Base-by-base conservation (phyloP, 2,888 invertebrate genomes). In the Heliothis peltigera region DNA sequence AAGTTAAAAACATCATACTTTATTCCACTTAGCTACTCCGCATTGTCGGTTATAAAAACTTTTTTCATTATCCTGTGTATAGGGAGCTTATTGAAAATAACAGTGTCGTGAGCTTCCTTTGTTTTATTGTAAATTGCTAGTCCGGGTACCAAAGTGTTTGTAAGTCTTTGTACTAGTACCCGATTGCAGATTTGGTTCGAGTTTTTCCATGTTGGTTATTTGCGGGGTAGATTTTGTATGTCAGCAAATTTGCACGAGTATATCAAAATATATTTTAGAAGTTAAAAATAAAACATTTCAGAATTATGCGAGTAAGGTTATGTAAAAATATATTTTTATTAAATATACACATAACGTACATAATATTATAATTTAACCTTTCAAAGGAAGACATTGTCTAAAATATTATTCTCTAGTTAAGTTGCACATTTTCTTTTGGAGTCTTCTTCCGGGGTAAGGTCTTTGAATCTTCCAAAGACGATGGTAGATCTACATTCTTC, bases 61-160 rank as follows among this genome's bases (percentile, higher is more conserved):
- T 93, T 93, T 93, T 92, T 93, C 93, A 93, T 92, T 92, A 92
- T 88, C 85, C 83, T 82, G 85, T 87, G 82, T 87, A 75, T 75
- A 81, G 86, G 87, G 81, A 87, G 91, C 89, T 92, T 92, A 93
- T 93, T 93, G 93, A 92, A 93, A 92, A 91, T 90, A 92, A 91
- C 90, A 88, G 88, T 90, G 90, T 92, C 91, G 84, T 83, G 70
- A 52, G 51, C 15, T 65, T 79, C 83, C 81, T 86, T 84, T 88
- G 89, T 90, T 91, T 90, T 88, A 88, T 87, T 91, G 87, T 89
- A 87, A 89, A 90, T 87, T 85, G 86, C 85, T 82, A 82, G 69
- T 61, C 61, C 60, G 64, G 75, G 77, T 69, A 59, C 46, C 32
- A 43, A 59, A 70, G 68, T 64, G 70, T 52, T 75, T 64, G 65